Percentiles rank a stretch among this genome's conserved stretches.
Evolutionary conservation across 2,113 vertebrate genomes (phyloP).

Genomic region (Chionomys nivalis): DNA sequence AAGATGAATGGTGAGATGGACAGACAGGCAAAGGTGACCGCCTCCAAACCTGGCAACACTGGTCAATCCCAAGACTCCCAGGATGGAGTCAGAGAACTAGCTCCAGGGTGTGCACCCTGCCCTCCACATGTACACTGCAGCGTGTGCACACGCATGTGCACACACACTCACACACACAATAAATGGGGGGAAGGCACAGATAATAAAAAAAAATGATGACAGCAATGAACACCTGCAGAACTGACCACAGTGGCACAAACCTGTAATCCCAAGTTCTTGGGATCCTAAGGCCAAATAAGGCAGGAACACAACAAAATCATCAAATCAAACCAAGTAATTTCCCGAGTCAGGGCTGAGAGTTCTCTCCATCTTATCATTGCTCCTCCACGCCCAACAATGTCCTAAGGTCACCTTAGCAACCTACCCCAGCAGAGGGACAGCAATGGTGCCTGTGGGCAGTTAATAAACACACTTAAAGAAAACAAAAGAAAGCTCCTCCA

Average conservation of each 20-base stretch:
- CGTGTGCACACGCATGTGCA: too few relatives aligned
- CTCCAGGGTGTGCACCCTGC: not conserved
- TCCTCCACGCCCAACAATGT: not conserved
- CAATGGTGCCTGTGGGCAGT: too few relatives aligned
- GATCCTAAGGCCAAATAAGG: not conserved
- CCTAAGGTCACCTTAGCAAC: too few relatives aligned
- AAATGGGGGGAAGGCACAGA: not conserved
- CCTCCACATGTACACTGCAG: not conserved
- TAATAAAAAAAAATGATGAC: not conserved
- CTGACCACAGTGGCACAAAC: not conserved
- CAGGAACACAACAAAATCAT: not conserved
- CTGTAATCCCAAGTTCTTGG: not conserved
- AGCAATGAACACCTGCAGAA: not conserved
- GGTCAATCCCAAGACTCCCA: not conserved
- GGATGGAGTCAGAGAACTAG: too few relatives aligned
- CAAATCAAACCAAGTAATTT: not conserved
- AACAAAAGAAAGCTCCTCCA: not conserved
- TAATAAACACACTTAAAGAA: not conserved
- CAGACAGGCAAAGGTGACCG: not conserved
- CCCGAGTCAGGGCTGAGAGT: too few relatives aligned
- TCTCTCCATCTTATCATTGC: not conserved
- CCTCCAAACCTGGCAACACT: too few relatives aligned
- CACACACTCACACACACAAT: not conserved
- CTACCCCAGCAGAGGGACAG: not conserved
- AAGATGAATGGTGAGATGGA: too few relatives aligned